Evolutionary conservation across 2,888 invertebrate genomes (phyloP).

Genomic region (Sturmia bella): DNA sequence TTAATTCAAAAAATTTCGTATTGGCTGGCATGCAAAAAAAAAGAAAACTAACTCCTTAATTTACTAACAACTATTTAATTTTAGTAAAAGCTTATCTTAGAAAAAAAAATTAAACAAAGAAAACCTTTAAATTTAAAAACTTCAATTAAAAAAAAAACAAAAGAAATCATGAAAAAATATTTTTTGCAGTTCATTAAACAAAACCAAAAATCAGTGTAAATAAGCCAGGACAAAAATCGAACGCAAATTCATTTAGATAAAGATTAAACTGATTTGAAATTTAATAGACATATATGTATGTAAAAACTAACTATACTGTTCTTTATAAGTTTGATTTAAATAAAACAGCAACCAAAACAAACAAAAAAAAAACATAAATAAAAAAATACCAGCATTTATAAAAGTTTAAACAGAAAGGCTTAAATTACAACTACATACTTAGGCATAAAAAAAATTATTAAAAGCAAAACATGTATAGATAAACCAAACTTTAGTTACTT

Average conservation of each 20-base stretch:
- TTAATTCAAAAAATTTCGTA: background rate
- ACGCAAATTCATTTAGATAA: slow-evolving; percentile 27
- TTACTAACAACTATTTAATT: background rate
- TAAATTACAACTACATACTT: slow-evolving; percentile 43
- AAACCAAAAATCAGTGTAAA: slow-evolving; percentile 25
- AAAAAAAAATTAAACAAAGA: background rate
- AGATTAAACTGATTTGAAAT: background rate
- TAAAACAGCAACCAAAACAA: background rate
- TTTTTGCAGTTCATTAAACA: slow-evolving; percentile 42
- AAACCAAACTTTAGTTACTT: slow-evolving; percentile 10
- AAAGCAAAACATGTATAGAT: slow-evolving; percentile 31
- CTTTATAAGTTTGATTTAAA: slow-evolving; percentile 6
- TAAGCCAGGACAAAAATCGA: slow-evolving; percentile 32
- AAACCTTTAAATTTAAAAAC: slow-evolving; percentile 7
- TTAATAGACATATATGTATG: background rate
- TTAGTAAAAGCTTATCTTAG: background rate
- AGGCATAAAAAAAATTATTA: slow-evolving; percentile 9
- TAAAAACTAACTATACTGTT: slow-evolving; percentile 16
- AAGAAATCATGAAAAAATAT: slow-evolving; percentile 3
- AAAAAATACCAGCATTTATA: slow-evolving; percentile 51
- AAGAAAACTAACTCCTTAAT: too few species aligned
- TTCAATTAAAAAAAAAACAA: background rate
- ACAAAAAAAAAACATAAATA: slow-evolving; percentile 11
- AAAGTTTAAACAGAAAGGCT: slow-evolving; percentile 54
- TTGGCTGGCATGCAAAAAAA: background rate